Conservation (phyloP, 2,888 invertebrate genomes). For the Eremobia ochroleuca region DNA sequence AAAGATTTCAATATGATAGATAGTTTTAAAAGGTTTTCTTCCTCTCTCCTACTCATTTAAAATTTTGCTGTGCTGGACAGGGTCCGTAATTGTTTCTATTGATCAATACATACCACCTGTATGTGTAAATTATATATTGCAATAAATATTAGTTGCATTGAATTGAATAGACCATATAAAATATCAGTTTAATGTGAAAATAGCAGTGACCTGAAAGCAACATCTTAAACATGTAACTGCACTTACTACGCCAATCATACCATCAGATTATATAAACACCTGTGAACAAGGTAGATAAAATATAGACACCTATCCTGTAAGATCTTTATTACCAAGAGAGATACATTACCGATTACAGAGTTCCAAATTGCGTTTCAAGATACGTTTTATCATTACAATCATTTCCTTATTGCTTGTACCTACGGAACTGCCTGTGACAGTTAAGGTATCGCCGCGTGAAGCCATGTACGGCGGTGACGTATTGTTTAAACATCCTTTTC, state of each 20-base stretch:
- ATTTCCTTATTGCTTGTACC: conserved; percentile 34
- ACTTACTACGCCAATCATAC: background rate
- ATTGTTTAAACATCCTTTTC: conserved; percentile 25
- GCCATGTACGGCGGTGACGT: conserved; percentile 7
- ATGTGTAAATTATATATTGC: too few relatives aligned
- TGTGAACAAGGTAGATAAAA: background rate
- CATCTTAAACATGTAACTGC: background rate
- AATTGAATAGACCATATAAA: too few relatives aligned
- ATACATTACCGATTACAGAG: conserved; percentile 5
- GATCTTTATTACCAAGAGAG: conserved; percentile 1
- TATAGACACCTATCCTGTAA: background rate
- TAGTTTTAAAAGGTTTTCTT: too few relatives aligned
- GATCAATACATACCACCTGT: too few relatives aligned
- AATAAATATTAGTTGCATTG: background rate
- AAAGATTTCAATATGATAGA: background rate
- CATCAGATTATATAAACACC: background rate
- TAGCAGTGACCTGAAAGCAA: background rate
- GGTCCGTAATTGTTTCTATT: too few relatives aligned
- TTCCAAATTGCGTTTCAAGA: conserved; percentile 27
- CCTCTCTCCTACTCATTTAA: too few relatives aligned
- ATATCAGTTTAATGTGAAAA: background rate
- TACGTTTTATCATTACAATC: conserved; percentile 40
- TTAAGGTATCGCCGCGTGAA: conserved; percentile 10
- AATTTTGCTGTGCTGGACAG: too few relatives aligned
- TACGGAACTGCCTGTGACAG: background rate